Conservation (phyloP, 2,888 invertebrate genomes). For the Nycteola revayana region DNA sequence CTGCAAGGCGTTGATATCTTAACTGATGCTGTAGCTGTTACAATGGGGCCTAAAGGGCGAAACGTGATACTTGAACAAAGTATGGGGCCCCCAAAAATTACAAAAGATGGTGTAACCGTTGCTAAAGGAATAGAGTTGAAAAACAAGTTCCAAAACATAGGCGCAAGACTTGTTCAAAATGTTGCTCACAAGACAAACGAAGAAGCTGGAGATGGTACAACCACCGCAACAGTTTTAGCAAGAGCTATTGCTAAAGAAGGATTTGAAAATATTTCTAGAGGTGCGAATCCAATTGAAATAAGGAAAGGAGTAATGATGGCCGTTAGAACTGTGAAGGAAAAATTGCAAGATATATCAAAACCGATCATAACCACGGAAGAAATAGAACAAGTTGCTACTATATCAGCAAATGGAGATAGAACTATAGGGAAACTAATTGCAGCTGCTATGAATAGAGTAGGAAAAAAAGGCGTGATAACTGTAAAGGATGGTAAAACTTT, state of each 20-base stretch:
- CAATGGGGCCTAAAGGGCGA: conserved; percentile 99
- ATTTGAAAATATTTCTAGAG: conserved; percentile 97
- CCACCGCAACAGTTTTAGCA: conserved; percentile 98
- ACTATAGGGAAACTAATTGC: conserved; percentile 96
- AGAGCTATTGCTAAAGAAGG: conserved; percentile 99
- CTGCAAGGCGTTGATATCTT: conserved; percentile 98
- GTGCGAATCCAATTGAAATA: conserved; percentile 98
- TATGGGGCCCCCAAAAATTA: conserved; percentile 99
- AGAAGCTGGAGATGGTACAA: conserved; percentile 99
- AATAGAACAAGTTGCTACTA: conserved; percentile 99
- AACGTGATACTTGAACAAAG: conserved; percentile 99
- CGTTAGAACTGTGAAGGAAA: conserved; percentile 93
- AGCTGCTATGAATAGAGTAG: conserved; percentile 97
- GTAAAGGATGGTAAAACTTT: conserved; percentile 99
- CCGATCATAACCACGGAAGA: conserved; percentile 97
- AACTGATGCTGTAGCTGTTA: conserved; percentile 99
- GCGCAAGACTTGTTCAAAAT: conserved; percentile 98
- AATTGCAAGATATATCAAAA: conserved; percentile 93
- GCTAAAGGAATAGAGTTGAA: conserved; percentile 98
- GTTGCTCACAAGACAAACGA: conserved; percentile 99
- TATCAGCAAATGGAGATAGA: conserved; percentile 98
- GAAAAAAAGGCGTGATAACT: conserved; percentile 98
- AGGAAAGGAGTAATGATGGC: conserved; percentile 95
- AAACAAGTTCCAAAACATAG: conserved; percentile 99
- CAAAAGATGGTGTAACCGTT: conserved; percentile 99